Evolutionary conservation across 1,140 invertebrate genomes (phyloP).

Genomic region (Achroia grisella): DNA sequence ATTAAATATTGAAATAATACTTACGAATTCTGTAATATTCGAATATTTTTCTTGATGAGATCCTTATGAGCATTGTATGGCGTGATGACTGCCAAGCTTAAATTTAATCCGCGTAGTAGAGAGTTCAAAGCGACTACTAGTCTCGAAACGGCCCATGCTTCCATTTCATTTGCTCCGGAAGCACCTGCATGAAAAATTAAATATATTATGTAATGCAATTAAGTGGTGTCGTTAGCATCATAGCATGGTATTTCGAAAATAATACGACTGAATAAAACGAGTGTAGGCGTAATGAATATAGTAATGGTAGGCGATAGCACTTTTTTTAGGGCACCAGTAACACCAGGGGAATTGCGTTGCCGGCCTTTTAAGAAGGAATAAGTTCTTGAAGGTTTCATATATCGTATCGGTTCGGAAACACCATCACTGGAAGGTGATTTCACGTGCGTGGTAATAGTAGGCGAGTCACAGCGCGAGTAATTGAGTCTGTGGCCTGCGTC

Average conservation of each 20-base stretch:
- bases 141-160: conserved; percentile 50
- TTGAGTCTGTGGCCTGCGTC: too few relatives aligned
- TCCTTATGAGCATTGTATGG: conserved; percentile 83
- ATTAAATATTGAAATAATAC: conserved; percentile 7
- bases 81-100: conserved; percentile 69
- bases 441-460: too few relatives aligned
- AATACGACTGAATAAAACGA: neutral
- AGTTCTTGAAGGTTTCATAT: too few relatives aligned
- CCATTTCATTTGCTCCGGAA: conserved; percentile 44
- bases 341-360: neutral
- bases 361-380: too few relatives aligned
- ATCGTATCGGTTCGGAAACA: too few relatives aligned
- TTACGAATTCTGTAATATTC: conserved; percentile 24
- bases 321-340: neutral
- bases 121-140: conserved; percentile 29
- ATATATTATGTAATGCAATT: neutral
- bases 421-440: too few relatives aligned
- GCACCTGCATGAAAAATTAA: conserved; percentile 15
- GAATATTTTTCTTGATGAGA: conserved; percentile 39
- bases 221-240: neutral
- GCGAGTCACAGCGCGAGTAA: too few relatives aligned
- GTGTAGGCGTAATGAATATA: neutral
- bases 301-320: neutral
- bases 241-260: too few relatives aligned
- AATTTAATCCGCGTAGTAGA: conserved; percentile 9